Percentiles rank a stretch among this genome's conserved stretches.
These are phyloP conservation scores for Drosophila pallidifrons DNA, from an alignment of 1,140 invertebrate genomes.

Conservation along the genomic window DNA sequence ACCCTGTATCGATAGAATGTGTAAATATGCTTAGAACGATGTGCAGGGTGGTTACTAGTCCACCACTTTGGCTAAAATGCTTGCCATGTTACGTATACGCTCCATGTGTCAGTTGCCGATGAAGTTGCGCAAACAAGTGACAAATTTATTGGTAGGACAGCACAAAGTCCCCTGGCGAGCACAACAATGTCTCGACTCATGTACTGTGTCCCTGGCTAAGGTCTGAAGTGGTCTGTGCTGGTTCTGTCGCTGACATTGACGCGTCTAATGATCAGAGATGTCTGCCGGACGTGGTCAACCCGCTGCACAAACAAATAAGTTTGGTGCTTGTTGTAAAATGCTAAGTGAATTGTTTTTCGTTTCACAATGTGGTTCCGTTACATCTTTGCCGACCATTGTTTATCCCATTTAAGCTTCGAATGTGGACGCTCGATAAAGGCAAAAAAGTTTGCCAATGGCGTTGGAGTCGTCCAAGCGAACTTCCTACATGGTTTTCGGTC, in stretches of 20 bases:
- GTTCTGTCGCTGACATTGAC: conserved; percentile 59
- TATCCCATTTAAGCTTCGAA: conserved; percentile 65
- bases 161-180: conserved; percentile 33
- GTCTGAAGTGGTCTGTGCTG: conserved; percentile 40
- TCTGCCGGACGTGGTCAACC: conserved; percentile 21
- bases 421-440: not conserved
- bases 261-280: conserved; percentile 64
- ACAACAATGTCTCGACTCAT: conserved; percentile 39
- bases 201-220: conserved; percentile 16
- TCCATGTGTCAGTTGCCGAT: conserved; percentile 36
- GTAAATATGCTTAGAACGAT: not conserved
- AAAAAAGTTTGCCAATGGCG: conserved; percentile 37
- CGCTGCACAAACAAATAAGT: conserved; percentile 28
- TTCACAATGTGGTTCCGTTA: conserved; percentile 22
- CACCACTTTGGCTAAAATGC: too few species aligned
- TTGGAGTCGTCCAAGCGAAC: conserved; percentile 48
- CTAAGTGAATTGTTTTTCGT: conserved; percentile 29
- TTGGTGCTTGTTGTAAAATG: conserved; percentile 34
- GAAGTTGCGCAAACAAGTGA: conserved; percentile 65
- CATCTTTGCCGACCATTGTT: conserved; percentile 57
- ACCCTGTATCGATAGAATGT: conserved; percentile 22
- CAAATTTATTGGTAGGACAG: conserved; percentile 71
- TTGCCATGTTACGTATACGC: conserved; percentile 72
- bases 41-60: not conserved
- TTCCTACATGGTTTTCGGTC: conserved; percentile 43